Conservation (phyloP, 2,113 vertebrate species). For the Glaucomys volans region DNA sequence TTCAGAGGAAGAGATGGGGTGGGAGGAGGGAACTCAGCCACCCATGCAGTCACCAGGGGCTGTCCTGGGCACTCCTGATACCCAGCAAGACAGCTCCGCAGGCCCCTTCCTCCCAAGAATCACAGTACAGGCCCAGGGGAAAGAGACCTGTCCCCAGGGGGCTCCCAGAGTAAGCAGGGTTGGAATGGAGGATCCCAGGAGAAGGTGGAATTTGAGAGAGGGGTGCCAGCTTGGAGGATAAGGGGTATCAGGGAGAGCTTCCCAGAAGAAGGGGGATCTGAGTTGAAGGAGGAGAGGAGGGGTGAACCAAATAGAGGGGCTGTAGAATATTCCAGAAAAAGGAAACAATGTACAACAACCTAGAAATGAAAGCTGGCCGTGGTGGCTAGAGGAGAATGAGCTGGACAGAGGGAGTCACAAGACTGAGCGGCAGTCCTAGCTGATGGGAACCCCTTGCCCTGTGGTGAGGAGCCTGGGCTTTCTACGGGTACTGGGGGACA, state of each 20-base stretch:
- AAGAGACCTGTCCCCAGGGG: neutral
- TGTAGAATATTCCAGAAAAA: neutral
- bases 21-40: neutral
- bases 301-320: neutral
- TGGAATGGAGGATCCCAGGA: neutral
- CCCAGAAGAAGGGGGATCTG: neutral
- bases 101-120: neutral
- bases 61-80: neutral
- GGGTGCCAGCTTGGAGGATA: neutral
- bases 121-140: neutral
- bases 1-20: conserved; percentile 57
- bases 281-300: neutral
- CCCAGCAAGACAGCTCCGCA: neutral
- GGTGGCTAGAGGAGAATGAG: neutral
- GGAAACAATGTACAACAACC: neutral
- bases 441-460: neutral
- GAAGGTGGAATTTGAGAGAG: neutral
- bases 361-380: neutral
- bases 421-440: neutral
- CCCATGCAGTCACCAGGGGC: neutral
- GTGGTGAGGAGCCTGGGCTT: too few relatives aligned
- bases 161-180: neutral
- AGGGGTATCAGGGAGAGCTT: neutral
- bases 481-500: too few relatives aligned
- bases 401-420: neutral